Evolutionary conservation across 2,113 vertebrate genomes (phyloP), one percentile per base, ranked within the genome.

Genomic region (Ictalurus punctatus): DNA sequence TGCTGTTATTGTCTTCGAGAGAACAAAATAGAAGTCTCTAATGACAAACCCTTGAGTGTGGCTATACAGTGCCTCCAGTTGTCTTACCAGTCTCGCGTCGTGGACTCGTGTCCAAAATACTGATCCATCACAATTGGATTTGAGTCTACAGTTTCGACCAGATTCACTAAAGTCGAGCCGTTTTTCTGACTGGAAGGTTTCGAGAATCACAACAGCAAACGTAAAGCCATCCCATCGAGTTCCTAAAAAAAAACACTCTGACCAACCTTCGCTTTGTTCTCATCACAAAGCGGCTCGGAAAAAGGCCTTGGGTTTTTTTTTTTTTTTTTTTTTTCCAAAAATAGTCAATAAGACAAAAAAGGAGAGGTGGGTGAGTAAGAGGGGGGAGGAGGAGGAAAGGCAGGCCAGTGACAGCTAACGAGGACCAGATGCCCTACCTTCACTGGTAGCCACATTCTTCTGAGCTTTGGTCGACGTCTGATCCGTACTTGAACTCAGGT

Each of bases 401-500:
- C 73, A 10, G 74, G 82, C 85, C 86, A 86, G 86, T 81, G 85
- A 87, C 52, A 88, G 78, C 58, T 94, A 95, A 96, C 91, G 88
- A 94, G 90, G 81, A 94, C 91, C 94, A 95, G 94, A 93, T 94
- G 93, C 96, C 95, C 91, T 97, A 98, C 97, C 97, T 97, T 98
- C 97, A 54, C 97, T 98, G 94, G 97, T 97, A 92, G 97, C 97
- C 90, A 95, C 97, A 98, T 98, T 98, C 93, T 95, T 97, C 89
- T 95, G 96, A 91, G 96, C 96, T 96, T 97, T 97, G 92, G 97
- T 97, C 7, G 97, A 96, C 0, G 97, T 97, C 93, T 97, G 97
- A 96, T 98, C 97, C 16, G 97, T 98, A 94, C 97, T 97, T 94
- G 97, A 98, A 95, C 97, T 98, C 95, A 98, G 95, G 94, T 98